These are phyloP conservation scores for Oopsacas minuta DNA, from an alignment of 37 sponge, comb jelly and placozoan species.

Conservation along the genomic window DNA sequence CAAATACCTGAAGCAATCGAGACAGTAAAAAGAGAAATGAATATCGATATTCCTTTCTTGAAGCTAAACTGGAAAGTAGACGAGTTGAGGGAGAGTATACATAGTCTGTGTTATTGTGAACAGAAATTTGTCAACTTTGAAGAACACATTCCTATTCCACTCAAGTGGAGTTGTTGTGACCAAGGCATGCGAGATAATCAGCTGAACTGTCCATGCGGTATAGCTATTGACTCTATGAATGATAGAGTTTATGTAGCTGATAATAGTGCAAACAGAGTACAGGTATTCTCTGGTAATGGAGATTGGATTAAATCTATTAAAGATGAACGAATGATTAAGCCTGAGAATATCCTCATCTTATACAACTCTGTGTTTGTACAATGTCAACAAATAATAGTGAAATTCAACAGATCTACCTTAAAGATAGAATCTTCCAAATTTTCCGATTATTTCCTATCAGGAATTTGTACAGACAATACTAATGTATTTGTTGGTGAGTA, in stretches of 20 bases:
- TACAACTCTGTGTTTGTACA: background rate
- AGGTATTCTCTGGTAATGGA: background rate
- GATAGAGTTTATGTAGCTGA: background rate
- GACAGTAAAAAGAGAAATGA: background rate
- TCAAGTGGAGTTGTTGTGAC: background rate
- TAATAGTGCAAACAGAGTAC: background rate
- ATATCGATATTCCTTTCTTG: background rate
- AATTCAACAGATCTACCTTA: background rate
- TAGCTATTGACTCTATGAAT: conserved; percentile 1
- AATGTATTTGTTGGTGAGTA: background rate
- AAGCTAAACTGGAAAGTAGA: background rate
- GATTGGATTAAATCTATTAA: background rate
- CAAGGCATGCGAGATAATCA: background rate
- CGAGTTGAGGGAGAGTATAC: background rate
- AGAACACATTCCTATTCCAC: background rate
- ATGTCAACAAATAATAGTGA: background rate
- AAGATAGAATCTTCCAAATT: background rate
- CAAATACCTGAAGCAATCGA: background rate
- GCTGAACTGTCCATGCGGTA: background rate
- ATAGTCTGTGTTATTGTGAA: background rate
- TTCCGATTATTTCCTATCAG: background rate
- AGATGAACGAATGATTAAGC: background rate
- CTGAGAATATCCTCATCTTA: background rate
- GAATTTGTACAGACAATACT: background rate
- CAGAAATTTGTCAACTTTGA: background rate